These are phyloP conservation scores for Entomobrya multifasciata DNA, from an alignment of 2,888 invertebrate species.

Conservation along the genomic window DNA sequence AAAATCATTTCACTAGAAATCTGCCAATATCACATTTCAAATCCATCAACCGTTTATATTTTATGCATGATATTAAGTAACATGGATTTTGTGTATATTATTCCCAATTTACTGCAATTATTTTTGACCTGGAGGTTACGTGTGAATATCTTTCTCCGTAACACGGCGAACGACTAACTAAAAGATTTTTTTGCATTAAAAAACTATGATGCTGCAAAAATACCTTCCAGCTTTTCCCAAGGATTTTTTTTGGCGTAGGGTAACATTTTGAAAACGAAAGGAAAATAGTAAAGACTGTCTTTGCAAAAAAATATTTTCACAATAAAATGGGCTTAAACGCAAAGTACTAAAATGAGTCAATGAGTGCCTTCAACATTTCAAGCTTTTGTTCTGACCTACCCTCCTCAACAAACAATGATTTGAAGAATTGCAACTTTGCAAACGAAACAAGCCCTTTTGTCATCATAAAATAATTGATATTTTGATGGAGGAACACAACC, in stretches of 20 bases:
- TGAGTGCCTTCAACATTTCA: background rate
- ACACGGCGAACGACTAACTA: background rate
- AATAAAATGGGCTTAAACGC: background rate
- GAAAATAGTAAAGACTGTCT: constrained; percentile 9
- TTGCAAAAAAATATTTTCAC: background rate
- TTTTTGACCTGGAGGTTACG: constrained; percentile 50
- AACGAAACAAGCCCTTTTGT: background rate
- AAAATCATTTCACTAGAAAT: constrained; percentile 68
- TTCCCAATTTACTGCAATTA: constrained; percentile 37
- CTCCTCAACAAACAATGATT: background rate
- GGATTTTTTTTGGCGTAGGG: background rate
- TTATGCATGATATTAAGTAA: constrained; percentile 43
- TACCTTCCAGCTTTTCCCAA: constrained; percentile 49
- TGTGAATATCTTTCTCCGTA: constrained; percentile 35
- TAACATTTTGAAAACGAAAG: constrained; percentile 44
- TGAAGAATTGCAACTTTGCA: background rate
- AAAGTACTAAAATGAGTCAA: background rate
- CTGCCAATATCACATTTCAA: constrained; percentile 59
- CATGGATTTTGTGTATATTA: constrained; percentile 37
- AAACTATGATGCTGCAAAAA: constrained; percentile 17
- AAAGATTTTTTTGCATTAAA: background rate
- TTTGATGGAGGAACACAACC: too few species aligned
- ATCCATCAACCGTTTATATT: constrained; percentile 56
- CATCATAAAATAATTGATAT: constrained; percentile 18
- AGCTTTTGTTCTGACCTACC: constrained; percentile 9